Base-by-base conservation (phyloP, 2,797 vertebrate genomes). In the Sebastes dallii region DNA sequence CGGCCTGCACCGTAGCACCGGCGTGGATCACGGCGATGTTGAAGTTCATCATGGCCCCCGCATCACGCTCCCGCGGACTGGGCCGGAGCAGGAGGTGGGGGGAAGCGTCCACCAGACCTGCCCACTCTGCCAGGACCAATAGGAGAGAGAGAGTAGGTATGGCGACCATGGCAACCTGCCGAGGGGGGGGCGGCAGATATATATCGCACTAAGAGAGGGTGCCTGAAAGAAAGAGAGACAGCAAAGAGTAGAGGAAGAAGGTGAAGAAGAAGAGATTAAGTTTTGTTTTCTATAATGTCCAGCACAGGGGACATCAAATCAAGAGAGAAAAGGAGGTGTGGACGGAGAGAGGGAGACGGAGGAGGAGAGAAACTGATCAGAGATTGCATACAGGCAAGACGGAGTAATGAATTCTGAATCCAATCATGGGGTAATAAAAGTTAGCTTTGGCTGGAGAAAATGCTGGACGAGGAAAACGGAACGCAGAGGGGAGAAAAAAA, bases 21-120 rank as follows among this genome's bases (percentile, higher is more conserved):
- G 95, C 95, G 30, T 96, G 95, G 76, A 99, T 97, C 73, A 99
- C 97, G 27, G 97, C 96, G 68, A 98, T 97, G 94, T 99, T 99
- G 88, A 97, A 96, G 96, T 97, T 97, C 93, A 97, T 97, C 87
- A 96, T 96, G 89, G 97, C 94, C 85, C 96, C 97, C 18, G 96
- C 91, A 89, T 96, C 95, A 65, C 95, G 93, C 86, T 96, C 96
- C 83, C 95, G 92, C 52, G 95, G 95, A 66, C 95, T 92, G 67
- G 96, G 95, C 85, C 95, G 94, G 83, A 96, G 95, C 94, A 96
- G 94, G 82, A 97, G 96, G 96, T 97, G 97, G 90, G 98, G 97
- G 91, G 97, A 97, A 91, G 97, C 93, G 68, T 96, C 95, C 84
- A 95, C 95, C 77, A 91, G 92, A 92, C 95, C 95, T 82, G 89